Conservation (phyloP, 2,113 vertebrate species). For the Clupea harengus region DNA sequence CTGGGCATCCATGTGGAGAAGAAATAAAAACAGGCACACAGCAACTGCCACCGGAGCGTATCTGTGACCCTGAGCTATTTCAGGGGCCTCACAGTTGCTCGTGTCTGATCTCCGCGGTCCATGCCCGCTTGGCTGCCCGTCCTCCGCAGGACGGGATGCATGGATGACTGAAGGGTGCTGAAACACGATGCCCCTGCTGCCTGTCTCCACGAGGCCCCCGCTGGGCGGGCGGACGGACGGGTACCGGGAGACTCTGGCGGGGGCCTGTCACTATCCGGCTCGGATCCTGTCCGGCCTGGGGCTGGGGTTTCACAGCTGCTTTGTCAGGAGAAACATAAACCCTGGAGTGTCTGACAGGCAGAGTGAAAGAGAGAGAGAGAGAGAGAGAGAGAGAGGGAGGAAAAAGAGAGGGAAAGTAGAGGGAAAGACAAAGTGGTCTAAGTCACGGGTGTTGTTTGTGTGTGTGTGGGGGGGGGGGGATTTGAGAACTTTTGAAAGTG, state of each 20-base stretch:
- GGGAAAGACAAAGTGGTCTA: background rate
- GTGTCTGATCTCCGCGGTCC: background rate
- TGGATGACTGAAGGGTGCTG: conserved; percentile 46
- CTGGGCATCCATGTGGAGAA: background rate
- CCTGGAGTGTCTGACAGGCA: background rate
- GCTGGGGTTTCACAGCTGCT: conserved; percentile 54
- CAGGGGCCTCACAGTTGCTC: conserved; percentile 47
- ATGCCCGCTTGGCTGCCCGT: background rate
- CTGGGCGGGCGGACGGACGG: background rate
- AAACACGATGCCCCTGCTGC: conserved; percentile 41
- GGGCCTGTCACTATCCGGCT: background rate
- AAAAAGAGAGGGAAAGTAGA: background rate
- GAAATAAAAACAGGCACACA: background rate
- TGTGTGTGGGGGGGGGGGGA: too few species aligned
- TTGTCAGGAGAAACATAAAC: conserved; percentile 53
- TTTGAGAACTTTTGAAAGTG: background rate
- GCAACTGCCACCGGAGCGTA: conserved; percentile 28
- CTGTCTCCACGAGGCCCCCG: conserved; percentile 9
- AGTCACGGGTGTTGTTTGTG: too few species aligned
- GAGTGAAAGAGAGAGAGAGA: background rate
- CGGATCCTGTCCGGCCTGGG: background rate
- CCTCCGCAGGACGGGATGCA: conserved; percentile 9
- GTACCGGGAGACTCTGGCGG: background rate
- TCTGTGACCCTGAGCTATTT: conserved; percentile 59
- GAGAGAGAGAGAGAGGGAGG: conserved; percentile 8